phyloP scores from a whole-genome alignment of 92 coral and sea anemone species.

The Paragorgia papillata region DNA sequence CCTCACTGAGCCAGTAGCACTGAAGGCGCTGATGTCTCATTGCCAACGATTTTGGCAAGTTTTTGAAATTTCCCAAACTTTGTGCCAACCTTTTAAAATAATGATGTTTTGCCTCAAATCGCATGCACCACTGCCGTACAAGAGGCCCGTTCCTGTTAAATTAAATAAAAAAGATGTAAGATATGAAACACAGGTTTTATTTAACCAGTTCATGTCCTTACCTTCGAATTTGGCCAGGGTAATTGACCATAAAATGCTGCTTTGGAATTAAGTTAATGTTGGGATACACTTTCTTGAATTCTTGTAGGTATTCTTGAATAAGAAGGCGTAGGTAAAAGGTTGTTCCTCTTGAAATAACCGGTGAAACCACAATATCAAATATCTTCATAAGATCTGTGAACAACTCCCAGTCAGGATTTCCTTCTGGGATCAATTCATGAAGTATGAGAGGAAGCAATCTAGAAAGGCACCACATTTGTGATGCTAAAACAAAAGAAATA shows the following conservation, averaged over 20 bases:
- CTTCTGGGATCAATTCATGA: conserved; percentile 39
- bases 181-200: too few relatives aligned
- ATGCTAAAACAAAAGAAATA: conserved; percentile 14
- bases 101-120: conserved; percentile 60
- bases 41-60: conserved; percentile 45
- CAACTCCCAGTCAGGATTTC: conserved; percentile 43
- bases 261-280: conserved; percentile 52
- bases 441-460: conserved; percentile 48
- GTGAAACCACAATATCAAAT: conserved; percentile 51
- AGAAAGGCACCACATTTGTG: conserved; percentile 61
- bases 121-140: conserved; percentile 55
- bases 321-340: conserved; percentile 42
- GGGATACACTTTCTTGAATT: conserved; percentile 45
- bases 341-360: conserved; percentile 39
- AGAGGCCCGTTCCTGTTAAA: conserved; percentile 50
- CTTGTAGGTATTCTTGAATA: conserved; percentile 54
- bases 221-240: conserved; percentile 48
- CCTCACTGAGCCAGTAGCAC: conserved; percentile 50
- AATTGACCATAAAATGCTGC: conserved; percentile 62
- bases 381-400: conserved; percentile 52
- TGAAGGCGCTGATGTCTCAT: conserved; percentile 52
- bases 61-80: conserved; percentile 54
- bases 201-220: background rate
- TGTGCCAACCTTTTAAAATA: conserved; percentile 49
- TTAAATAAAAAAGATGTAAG: background rate